Evolutionary conservation across 2,888 invertebrate genomes (phyloP), one percentile per base, ranked within the genome.

Genomic region (Lithophane leautieri): DNA sequence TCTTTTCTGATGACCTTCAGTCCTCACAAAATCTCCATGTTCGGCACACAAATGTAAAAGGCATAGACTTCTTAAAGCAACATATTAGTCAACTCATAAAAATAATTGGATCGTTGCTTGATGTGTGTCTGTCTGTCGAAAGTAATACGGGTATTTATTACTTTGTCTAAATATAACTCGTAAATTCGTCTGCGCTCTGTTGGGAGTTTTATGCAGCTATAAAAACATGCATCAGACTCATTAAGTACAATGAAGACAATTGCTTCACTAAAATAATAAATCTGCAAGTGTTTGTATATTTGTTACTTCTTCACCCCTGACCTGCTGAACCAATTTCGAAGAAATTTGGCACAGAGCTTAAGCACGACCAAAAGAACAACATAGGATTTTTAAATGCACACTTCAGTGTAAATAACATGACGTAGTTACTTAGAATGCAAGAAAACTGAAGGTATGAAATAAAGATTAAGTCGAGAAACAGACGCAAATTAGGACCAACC

Each of bases 111-210:
- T 72, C 83, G 44, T 54, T 54, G 63, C 62, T 66, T 63, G 54
- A 52, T 47, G 65, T 47, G 65, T 70, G 69, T 56, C 61, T 47
- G 71, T 61, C 14, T 19, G 68, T 54, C 52, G 68, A 65, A 72
- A 82, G 25, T 61, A 81, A 71, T 65, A 25, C 61, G 56, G 47
- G 63, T 34, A 71, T 82, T 81, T 72, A 85, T 82, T 85, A 73
- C 73, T 73, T 68, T 19, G 65, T 73, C 60, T 70, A 68, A 82
- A 69, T 74, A 78, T 72, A 78, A 56, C 58, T 74, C 50, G 61
- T 60, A 71, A 76, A 72, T 58, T 63, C 54, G 40, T 66, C 69
- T 56, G 65, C 63, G 22, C 34, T 61, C 28, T 28, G 58, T 40
- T 58, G 40, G 40, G 4, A 52, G 25, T 73, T 72, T 85, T 52